phyloP scores from a whole-genome alignment of 2,888 invertebrate genomes.

The Halocaridina rubra region DNA sequence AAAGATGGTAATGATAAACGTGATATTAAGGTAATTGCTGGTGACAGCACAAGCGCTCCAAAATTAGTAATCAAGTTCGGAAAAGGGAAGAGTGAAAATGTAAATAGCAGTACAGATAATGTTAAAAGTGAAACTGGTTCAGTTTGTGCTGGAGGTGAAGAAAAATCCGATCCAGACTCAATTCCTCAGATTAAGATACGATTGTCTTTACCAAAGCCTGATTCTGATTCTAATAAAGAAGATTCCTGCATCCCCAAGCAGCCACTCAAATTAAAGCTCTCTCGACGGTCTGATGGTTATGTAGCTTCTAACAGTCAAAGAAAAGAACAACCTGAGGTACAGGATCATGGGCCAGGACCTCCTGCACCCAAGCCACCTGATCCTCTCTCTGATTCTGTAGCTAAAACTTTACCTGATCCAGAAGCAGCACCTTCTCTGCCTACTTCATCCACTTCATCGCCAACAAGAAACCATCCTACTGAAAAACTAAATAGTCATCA shows the following conservation, averaged over 20 bases:
- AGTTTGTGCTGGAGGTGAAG: neutral
- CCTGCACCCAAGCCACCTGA: slow-evolving; percentile 52
- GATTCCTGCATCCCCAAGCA: slow-evolving; percentile 28
- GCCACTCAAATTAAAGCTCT: slow-evolving; percentile 59
- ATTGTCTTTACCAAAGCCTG: slow-evolving; percentile 43
- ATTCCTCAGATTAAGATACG: slow-evolving; percentile 42
- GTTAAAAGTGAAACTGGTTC: neutral
- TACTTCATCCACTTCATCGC: slow-evolving; percentile 10
- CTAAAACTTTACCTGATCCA: neutral
- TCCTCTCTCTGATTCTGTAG: slow-evolving; percentile 19
- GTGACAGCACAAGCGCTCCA: slow-evolving; percentile 41
- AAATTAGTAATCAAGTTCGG: slow-evolving; percentile 43
- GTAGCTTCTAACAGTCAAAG: slow-evolving; percentile 56
- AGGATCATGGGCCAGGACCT: slow-evolving; percentile 62
- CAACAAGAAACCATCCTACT: neutral
- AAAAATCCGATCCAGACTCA: slow-evolving; percentile 12
- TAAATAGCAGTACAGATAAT: neutral
- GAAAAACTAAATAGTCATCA: slow-evolving; percentile 10
- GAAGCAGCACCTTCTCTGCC: neutral
- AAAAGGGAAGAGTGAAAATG: slow-evolving; percentile 33
- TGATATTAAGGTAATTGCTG: slow-evolving; percentile 34
- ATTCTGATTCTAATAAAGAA: slow-evolving; percentile 41
- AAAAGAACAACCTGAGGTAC: slow-evolving; percentile 22
- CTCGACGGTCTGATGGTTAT: slow-evolving; percentile 55
- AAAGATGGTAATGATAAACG: slow-evolving; percentile 43